phyloP scores from a whole-genome alignment of 92 coral and sea anemone genomes.

The Micromussa lordhowensis region DNA sequence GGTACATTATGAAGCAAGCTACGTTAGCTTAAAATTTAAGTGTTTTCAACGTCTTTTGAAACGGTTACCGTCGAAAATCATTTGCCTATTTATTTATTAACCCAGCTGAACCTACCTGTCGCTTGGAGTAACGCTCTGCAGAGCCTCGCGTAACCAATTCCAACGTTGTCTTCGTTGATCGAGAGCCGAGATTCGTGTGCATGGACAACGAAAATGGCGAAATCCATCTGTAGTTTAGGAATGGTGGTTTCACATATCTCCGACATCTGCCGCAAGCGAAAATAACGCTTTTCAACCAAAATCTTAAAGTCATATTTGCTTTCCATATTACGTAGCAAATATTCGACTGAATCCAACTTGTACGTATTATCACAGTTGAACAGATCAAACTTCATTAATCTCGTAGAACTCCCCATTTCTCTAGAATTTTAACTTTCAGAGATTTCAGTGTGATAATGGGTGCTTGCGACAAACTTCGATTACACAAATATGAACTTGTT shows the following conservation, averaged over 20 bases:
- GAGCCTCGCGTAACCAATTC: slow-evolving; percentile 65
- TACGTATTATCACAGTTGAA: slow-evolving; percentile 85
- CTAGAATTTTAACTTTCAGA: background rate
- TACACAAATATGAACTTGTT: no score
- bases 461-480: no score
- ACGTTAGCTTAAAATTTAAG: background rate
- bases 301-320: slow-evolving; percentile 2
- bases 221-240: slow-evolving; percentile 44
- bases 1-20: background rate
- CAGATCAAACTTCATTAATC: slow-evolving; percentile 40
- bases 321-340: slow-evolving; percentile 41
- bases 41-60: background rate
- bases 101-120: slow-evolving; percentile 19
- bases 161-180: slow-evolving; percentile 60
- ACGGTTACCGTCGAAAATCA: background rate
- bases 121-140: slow-evolving; percentile 44
- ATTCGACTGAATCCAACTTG: slow-evolving; percentile 56
- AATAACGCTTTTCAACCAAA: slow-evolving; percentile 30
- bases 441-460: no score
- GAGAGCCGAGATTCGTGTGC: slow-evolving; percentile 73
- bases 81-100: no score
- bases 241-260: slow-evolving; percentile 20
- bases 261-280: slow-evolving; percentile 60
- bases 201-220: slow-evolving; percentile 69
- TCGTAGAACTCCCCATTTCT: background rate